Percentiles rank a stretch among this genome's conserved stretches.
Conservation (phyloP, 1,140 invertebrate species). For the Triops longicaudatus region DNA sequence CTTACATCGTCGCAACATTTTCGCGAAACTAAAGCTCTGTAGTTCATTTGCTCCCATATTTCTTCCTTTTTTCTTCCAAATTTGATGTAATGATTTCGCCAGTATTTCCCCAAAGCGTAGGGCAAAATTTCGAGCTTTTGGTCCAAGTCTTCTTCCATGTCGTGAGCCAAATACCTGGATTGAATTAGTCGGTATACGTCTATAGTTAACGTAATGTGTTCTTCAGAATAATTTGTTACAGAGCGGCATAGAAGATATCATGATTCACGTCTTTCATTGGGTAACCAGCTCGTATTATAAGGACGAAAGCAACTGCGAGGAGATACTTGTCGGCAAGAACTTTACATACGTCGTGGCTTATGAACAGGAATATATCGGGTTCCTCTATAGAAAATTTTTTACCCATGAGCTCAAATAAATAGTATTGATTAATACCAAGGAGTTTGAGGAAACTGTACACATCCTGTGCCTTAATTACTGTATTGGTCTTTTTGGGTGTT, state of each 20-base stretch:
- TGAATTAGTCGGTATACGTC: constrained; percentile 10
- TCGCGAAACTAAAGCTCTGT: constrained; percentile 46
- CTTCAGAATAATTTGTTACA: constrained; percentile 42
- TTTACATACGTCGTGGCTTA: constrained; percentile 39
- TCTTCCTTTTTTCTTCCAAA: constrained; percentile 42
- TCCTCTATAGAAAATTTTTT: background rate
- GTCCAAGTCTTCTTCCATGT: constrained; percentile 53
- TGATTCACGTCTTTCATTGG: constrained; percentile 43
- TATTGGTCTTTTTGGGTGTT: background rate
- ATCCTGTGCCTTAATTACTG: background rate
- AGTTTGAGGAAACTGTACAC: background rate
- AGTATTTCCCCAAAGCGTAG: constrained; percentile 42
- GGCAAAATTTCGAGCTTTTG: constrained; percentile 47
- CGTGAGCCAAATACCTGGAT: constrained; percentile 48
- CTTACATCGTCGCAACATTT: constrained; percentile 47
- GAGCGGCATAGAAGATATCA: constrained; percentile 49
- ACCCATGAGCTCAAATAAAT: background rate
- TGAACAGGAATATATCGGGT: constrained; percentile 29
- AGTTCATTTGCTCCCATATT: constrained; percentile 44
- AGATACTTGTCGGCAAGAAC: constrained; percentile 47
- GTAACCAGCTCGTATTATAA: constrained; percentile 47
- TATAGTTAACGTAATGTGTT: constrained; percentile 13
- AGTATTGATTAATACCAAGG: background rate
- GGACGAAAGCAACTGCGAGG: constrained; percentile 51
- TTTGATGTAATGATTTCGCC: constrained; percentile 38